Percentiles rank a stretch among this genome's conserved stretches.
Conservation (phyloP, 2,888 invertebrate genomes). For the Agelastica alni region DNA sequence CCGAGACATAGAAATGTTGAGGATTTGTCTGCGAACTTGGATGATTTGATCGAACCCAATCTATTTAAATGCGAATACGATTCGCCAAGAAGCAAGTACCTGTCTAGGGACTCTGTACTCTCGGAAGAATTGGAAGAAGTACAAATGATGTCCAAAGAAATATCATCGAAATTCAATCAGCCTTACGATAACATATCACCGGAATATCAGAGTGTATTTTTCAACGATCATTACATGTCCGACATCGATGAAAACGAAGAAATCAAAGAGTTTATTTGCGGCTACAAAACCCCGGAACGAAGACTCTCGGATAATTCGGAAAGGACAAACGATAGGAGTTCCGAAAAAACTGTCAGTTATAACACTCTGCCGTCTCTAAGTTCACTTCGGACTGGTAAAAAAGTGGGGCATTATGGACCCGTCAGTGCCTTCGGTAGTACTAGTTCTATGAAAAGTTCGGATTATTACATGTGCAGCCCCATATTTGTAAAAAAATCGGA, state of each 20-base stretch:
- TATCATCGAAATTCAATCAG: slow-evolving; percentile 32
- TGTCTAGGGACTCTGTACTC: slow-evolving; percentile 49
- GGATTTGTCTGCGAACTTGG: slow-evolving; percentile 35
- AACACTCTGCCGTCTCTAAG: slow-evolving; percentile 31
- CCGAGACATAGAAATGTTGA: slow-evolving; percentile 46
- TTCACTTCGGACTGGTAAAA: slow-evolving; percentile 21
- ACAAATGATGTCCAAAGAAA: slow-evolving; percentile 44
- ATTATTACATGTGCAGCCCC: slow-evolving; percentile 45
- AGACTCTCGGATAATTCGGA: slow-evolving; percentile 43
- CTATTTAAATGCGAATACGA: not conserved
- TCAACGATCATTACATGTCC: slow-evolving; percentile 55
- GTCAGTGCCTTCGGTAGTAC: slow-evolving; percentile 43
- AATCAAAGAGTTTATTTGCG: slow-evolving; percentile 49
- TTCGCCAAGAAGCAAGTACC: slow-evolving; percentile 44
- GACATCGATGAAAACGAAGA: slow-evolving; percentile 56
- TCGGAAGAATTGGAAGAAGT: slow-evolving; percentile 53
- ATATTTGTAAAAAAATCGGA: slow-evolving; percentile 27
- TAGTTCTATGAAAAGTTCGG: slow-evolving; percentile 52
- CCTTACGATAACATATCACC: slow-evolving; percentile 36
- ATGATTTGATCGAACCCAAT: slow-evolving; percentile 34
- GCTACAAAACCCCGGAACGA: slow-evolving; percentile 44
- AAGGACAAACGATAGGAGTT: slow-evolving; percentile 12
- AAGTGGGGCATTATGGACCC: slow-evolving; percentile 30
- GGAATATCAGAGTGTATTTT: slow-evolving; percentile 47
- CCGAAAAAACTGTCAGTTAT: slow-evolving; percentile 17